Percentiles rank a stretch among this genome's conserved stretches.
These are phyloP conservation scores for Eulemur mongoz DNA, from an alignment of 2,797 vertebrate genomes.

Conservation along the genomic window DNA sequence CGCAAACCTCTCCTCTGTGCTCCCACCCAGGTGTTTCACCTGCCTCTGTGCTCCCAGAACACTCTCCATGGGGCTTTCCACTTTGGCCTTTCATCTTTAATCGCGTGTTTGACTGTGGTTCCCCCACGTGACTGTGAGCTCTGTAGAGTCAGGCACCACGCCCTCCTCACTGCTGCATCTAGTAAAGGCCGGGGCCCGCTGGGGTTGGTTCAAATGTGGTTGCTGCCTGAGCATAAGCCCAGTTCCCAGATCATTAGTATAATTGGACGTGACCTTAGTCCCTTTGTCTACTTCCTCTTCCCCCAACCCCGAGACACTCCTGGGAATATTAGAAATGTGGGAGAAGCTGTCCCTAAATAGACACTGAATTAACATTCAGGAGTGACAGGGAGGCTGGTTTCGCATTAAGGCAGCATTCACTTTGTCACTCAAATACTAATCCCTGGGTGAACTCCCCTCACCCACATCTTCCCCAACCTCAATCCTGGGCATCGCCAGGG, in stretches of 20 bases:
- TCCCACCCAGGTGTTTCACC: neutral
- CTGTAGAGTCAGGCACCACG: rapidly evolving
- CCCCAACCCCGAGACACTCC: no score
- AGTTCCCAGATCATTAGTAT: neutral
- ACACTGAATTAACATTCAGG: neutral
- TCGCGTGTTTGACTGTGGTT: neutral
- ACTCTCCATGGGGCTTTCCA: neutral
- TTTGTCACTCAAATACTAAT: neutral
- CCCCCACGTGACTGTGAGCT: neutral
- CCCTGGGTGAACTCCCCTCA: neutral
- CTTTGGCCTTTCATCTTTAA: neutral
- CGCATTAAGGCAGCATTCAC: neutral
- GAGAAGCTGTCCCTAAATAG: neutral
- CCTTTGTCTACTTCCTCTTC: neutral
- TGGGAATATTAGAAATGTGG: neutral
- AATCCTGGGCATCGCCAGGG: neutral
- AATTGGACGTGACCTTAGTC: neutral
- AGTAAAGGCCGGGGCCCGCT: neutral
- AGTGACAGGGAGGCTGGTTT: neutral
- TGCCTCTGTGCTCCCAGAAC: neutral
- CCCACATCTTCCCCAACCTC: neutral
- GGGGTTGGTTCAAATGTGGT: neutral
- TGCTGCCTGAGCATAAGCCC: neutral
- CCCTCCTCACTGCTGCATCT: neutral
- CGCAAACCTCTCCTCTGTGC: neutral